Evolutionary conservation across 2,113 vertebrate genomes (phyloP).

Genomic region (Pantherophis guttatus): DNA sequence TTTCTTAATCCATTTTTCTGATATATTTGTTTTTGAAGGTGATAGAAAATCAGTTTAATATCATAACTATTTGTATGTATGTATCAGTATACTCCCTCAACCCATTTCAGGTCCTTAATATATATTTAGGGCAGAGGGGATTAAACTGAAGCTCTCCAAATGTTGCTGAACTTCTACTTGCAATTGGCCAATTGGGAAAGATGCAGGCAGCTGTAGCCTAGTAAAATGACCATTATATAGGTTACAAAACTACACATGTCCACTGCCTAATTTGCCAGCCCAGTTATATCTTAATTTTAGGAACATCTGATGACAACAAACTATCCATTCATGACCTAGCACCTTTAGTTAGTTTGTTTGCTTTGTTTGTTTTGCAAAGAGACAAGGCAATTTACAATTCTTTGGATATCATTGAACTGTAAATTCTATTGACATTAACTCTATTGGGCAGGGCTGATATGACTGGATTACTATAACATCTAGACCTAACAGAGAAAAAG

Average conservation of each 20-base stretch:
- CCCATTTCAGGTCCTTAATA: not conserved
- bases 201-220: not conserved
- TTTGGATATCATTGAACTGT: not conserved
- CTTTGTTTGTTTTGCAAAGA: not conserved
- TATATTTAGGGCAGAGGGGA: not conserved
- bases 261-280: not conserved
- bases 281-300: not conserved
- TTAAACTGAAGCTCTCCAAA: not conserved
- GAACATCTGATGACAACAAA: not conserved
- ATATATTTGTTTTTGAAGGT: not conserved
- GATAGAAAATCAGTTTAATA: not conserved
- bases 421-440: not conserved
- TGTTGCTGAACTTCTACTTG: not conserved
- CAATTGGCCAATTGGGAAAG: not conserved
- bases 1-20: not conserved
- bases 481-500: not conserved
- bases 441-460: not conserved
- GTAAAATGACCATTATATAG: not conserved
- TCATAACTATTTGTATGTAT: not conserved
- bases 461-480: not conserved
- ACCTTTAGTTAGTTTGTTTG: not conserved
- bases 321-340: not conserved
- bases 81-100: not conserved
- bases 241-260: not conserved
- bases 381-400: not conserved